phyloP scores from a whole-genome alignment of 2,113 vertebrate species.

The Brienomyrus longianalis region DNA sequence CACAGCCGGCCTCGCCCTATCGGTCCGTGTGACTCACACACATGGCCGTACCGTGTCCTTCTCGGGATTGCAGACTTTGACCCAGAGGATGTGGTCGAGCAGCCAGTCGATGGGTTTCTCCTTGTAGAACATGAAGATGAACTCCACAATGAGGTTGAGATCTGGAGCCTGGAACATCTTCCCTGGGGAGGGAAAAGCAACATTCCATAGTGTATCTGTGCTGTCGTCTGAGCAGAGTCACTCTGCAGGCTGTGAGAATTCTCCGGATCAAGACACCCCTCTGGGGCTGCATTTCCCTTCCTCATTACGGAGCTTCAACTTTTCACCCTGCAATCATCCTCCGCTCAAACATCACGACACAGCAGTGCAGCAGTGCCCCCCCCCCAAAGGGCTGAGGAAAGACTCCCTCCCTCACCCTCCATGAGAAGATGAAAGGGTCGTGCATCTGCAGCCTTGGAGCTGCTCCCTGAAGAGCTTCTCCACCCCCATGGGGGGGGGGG shows the following conservation, averaged over 20 bases:
- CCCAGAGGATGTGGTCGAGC: conserved; percentile 96
- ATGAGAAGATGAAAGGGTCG: not conserved
- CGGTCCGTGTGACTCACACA: not conserved
- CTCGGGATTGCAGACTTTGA: conserved; percentile 98
- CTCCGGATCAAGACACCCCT: not conserved
- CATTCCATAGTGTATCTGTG: not conserved
- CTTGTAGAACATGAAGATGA: conserved; percentile 99
- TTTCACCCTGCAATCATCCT: not conserved
- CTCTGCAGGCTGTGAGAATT: not conserved
- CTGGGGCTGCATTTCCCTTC: not conserved
- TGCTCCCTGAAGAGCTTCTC: not conserved
- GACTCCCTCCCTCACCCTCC: not conserved
- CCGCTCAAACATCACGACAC: not conserved
- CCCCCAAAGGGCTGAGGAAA: not conserved
- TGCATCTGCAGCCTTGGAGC: not conserved
- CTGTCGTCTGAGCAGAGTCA: not conserved
- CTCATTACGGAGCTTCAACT: not conserved
- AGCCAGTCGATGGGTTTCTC: conserved; percentile 98
- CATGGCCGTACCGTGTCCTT: conserved; percentile 82
- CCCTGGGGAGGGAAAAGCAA: conserved; percentile 56
- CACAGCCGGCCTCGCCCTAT: not conserved
- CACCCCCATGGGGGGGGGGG: not conserved
- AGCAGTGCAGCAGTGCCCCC: not conserved
- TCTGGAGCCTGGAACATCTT: conserved; percentile 99
- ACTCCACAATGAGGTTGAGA: conserved; percentile 93